Base-by-base conservation (phyloP, 2,797 vertebrate species). In the Sternarchorhynchus goeldii region DNA sequence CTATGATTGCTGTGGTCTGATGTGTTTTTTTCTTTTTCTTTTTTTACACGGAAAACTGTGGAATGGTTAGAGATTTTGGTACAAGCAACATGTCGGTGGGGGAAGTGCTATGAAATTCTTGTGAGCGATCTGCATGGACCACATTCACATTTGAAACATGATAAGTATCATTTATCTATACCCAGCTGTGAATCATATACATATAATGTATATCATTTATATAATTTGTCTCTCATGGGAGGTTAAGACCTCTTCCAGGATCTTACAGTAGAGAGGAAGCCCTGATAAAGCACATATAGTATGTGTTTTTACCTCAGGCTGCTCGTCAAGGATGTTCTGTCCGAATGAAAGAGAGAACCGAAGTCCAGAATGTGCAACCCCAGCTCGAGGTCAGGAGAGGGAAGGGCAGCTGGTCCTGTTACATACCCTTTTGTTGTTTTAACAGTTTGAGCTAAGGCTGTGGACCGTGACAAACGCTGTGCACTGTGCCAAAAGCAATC, bases 381-480 rank as follows among this genome's bases (percentile, higher is more conserved):
- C 60, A 77, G 29, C 68, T 77, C 55, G 75, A 81, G 73, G 81
- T 78, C 59, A 79, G 50, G 39, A 68, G 36, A 39, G 25, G 73
- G 21, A 76, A 73, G 55, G 65, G 57, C 45, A 72, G 32, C n/a
- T 59, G 3, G 65, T 73, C 39, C n/a, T 16, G 31, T 32, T 58
- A 69, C 57, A 56, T 29, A 45, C 18, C 25, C 59, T 80, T 39
- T 58, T 75, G 65, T 69, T 80, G 21, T 45, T 29, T 25, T 16
- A 7, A 31, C 8, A 6, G 57, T 64, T 65, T 63, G 57, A 36
- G 50, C 20, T 56, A 65, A 20, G 69, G 62, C 32, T 74, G 17
- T 32, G 66, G 72, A 34, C 60, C 63, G 39, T 56, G 57, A 41
- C 34, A 76, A 58, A 76, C 12, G 29, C n/a, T 76, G 73, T 64